phyloP scores from a whole-genome alignment of 2,888 invertebrate genomes.

The Palloptera scutellata region DNA sequence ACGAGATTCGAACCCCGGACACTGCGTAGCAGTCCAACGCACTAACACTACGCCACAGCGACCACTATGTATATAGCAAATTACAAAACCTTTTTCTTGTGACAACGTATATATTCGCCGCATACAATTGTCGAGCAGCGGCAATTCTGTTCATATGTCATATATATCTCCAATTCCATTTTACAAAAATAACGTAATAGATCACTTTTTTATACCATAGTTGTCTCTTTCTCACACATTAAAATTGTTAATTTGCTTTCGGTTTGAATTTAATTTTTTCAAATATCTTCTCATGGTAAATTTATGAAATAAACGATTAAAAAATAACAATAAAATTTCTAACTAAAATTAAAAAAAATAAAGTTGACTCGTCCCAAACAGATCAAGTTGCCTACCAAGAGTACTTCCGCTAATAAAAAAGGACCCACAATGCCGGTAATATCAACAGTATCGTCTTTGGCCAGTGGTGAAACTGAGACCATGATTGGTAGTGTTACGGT shows the following conservation, averaged over 20 bases:
- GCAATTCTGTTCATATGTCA: too few species aligned
- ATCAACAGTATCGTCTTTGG: slow-evolving; percentile 77
- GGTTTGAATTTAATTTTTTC: not conserved
- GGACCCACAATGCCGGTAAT: slow-evolving; percentile 71
- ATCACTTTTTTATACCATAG: not conserved
- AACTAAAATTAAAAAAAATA: slow-evolving; percentile 4
- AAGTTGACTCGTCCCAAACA: slow-evolving; percentile 25
- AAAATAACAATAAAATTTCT: slow-evolving; percentile 2
- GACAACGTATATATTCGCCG: too few species aligned
- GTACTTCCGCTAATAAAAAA: slow-evolving; percentile 51
- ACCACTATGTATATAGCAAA: too few species aligned
- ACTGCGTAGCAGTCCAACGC: too few species aligned
- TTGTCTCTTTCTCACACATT: slow-evolving; percentile 4
- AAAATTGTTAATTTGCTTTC: not conserved
- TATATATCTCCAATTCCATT: too few species aligned
- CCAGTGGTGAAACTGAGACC: slow-evolving; percentile 62
- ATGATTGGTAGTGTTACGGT: slow-evolving; percentile 54
- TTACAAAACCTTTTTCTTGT: too few species aligned
- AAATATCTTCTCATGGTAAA: slow-evolving; percentile 12
- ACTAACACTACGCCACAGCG: too few species aligned
- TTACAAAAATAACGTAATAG: slow-evolving; percentile 18
- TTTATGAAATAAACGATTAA: slow-evolving; percentile 6
- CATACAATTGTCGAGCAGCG: too few species aligned
- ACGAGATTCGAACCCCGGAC: too few species aligned
- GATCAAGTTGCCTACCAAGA: slow-evolving; percentile 46